Evolutionary conservation across 2,113 vertebrate genomes (phyloP), one percentile per base, ranked within the genome.

Genomic region (Phrynosoma platyrhinos): DNA sequence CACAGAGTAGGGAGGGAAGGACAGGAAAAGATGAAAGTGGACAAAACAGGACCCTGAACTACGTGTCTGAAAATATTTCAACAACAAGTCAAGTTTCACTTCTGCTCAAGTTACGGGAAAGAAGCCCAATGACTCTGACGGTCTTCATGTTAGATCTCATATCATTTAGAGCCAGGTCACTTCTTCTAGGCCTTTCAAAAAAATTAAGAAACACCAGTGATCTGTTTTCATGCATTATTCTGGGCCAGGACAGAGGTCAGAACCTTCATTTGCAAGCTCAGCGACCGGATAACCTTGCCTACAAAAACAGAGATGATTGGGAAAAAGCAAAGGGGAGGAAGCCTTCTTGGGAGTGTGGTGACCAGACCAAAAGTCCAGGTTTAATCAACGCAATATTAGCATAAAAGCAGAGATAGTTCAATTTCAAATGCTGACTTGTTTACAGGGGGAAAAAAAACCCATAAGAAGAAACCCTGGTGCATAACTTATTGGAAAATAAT

Each of bases 371-470:
- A 75, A 16, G 87, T 25, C 80, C 58, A 76, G 16, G 40, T 68
- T 83, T 77, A 66, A 77, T 83, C 80, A 88, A 77, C 4, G 25
- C 58, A 66, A 5, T 7, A 88, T 83, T 83, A 83, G 72, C 80
- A 88, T 88, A 68, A 36, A 64, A 36, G 71, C 87, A 66, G 71
- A 77, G 55, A 53, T 8, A 3, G 25, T 47, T 76, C 36, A 64
- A 6, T 76, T 64, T 47, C 71, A 47, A 12, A 10, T 53, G 40
- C 72, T 62, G 27, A 1, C 30, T 76, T 83, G 80, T 82, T 82
- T 76, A 52, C 58, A 18, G 32, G 52, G 10, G 13, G 32, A 64
- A 14, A 10, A 23, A 3, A 40, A 62, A 12, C 7, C 36, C 36
- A 36, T 36, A 58, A 2, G 55, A 58, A 3, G 58, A 77, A 64